phyloP scores from a whole-genome alignment of 1,140 invertebrate genomes.

The Pseudomyrmex cubaensis region DNA sequence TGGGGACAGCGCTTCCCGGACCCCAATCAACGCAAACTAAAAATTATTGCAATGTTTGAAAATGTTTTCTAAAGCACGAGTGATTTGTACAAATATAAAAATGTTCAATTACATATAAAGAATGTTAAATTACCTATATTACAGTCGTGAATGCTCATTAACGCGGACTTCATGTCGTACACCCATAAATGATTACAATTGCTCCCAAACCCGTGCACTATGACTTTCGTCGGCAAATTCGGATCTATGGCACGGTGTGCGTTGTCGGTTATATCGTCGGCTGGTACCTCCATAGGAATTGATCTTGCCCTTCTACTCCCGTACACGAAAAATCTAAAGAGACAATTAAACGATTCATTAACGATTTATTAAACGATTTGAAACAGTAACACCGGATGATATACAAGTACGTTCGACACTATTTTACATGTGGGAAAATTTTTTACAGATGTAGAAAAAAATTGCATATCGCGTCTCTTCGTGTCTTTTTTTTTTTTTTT shows the following conservation, averaged over 20 bases:
- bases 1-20: slow-evolving; percentile 94
- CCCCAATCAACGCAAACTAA: slow-evolving; percentile 98
- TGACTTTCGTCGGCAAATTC: slow-evolving; percentile 92
- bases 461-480: not conserved
- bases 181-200: slow-evolving; percentile 96
- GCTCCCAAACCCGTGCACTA: slow-evolving; percentile 97
- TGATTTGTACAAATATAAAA: not conserved
- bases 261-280: slow-evolving; percentile 82
- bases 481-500: slow-evolving; percentile 83
- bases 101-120: not conserved
- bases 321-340: slow-evolving; percentile 81
- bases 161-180: slow-evolving; percentile 95
- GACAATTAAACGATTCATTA: too few relatives aligned
- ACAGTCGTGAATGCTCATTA: slow-evolving; percentile 90
- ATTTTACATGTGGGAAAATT: too few relatives aligned
- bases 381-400: not conserved
- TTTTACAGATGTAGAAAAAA: too few relatives aligned
- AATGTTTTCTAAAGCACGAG: not conserved
- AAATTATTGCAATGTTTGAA: slow-evolving; percentile 55
- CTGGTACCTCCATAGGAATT: slow-evolving; percentile 83
- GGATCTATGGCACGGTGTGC: slow-evolving; percentile 84
- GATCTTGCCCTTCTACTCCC: slow-evolving; percentile 83
- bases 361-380: too few relatives aligned
- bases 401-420: too few relatives aligned
- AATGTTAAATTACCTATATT: slow-evolving; percentile 78